Evolutionary conservation across 2,888 invertebrate species (phyloP).

Genomic region (Sesia bembeciformis): DNA sequence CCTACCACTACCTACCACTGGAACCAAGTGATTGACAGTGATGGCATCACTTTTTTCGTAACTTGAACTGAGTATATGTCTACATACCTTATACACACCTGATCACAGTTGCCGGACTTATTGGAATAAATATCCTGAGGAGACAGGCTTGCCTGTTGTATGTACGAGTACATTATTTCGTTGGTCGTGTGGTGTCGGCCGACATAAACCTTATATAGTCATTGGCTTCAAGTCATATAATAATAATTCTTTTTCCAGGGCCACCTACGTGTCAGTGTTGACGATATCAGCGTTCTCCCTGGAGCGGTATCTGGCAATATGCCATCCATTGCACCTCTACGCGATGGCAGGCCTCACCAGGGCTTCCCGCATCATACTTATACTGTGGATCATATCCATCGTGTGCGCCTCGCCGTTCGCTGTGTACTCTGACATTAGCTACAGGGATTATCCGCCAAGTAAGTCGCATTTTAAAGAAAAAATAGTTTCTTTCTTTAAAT

Average conservation of each 20-base stretch:
- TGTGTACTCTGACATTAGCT: constrained; percentile 81
- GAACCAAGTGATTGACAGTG: too few relatives aligned
- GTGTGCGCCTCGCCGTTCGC: constrained; percentile 85
- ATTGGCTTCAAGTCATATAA: not conserved
- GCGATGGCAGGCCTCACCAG: constrained; percentile 87
- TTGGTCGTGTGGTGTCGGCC: too few relatives aligned
- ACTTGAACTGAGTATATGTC: too few relatives aligned
- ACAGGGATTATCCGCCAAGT: constrained; percentile 83
- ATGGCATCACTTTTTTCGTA: too few relatives aligned
- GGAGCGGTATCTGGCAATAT: constrained; percentile 92
- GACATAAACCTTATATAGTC: too few relatives aligned
- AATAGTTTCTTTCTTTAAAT: too few relatives aligned
- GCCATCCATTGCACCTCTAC: constrained; percentile 88
- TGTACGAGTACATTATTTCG: too few relatives aligned
- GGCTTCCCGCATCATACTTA: constrained; percentile 84
- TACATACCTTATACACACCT: too few relatives aligned
- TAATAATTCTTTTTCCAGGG: constrained; percentile 67
- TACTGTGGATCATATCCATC: constrained; percentile 85
- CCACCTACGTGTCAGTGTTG: constrained; percentile 90
- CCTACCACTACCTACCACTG: too few relatives aligned
- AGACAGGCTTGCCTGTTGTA: too few relatives aligned
- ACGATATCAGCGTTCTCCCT: constrained; percentile 94
- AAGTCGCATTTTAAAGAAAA: constrained; percentile 22
- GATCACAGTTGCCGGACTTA: too few relatives aligned
- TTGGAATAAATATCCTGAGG: too few relatives aligned